Evolutionary conservation across 2,113 vertebrate genomes (phyloP), one percentile per base, ranked within the genome.

Genomic region (Melanerpes formicivorus): DNA sequence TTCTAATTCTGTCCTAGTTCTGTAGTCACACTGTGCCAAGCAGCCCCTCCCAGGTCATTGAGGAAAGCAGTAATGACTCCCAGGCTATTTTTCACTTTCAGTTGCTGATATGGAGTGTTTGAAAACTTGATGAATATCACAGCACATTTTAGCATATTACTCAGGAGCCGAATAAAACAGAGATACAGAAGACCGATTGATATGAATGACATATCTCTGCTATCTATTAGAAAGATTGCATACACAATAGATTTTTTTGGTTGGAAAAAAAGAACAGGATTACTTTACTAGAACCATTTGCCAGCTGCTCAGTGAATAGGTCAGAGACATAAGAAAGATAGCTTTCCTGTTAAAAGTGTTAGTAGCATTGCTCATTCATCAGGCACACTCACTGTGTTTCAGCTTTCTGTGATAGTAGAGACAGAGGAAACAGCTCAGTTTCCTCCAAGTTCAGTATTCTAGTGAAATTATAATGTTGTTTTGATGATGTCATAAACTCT

Each of bases 231-330:
- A 92, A 97, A 92, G 77, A 84, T 92, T 97, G 95, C 92, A 76
- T 80, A 93, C 54, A 90, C 84, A 91, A 94, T 81, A 65, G 96
- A 94, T 95, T 97, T 97, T 95, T 95, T 96, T 87, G 95, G 92
- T 89, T 88, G 76, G 64, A 83, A 94, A 94, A 89, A 89, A 92
- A 90, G 86, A 93, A 83, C 40, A 42, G 81, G 88, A 96, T 94
- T 92, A 87, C 90, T 97, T 97, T 95, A 74, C 81, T 82, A 94
- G 95, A 95, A 67, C 59, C 78, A 79, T 93, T 95, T 97, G 90
- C 93, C 95, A 97, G 94, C 94, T 97, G 89, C 94, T 97, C 92
- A 56, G 90, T 87, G 96, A 90, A 93, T 91, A 97, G 95, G 97
- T 97, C 92, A 97, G 75, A 81, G 23, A 64, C 84, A 92, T 59